A percentile compares a stretch with the other conserved stretches of the same genome.
Evolutionary conservation across 2,113 vertebrate genomes (phyloP).

Genomic region (Mola mola): DNA sequence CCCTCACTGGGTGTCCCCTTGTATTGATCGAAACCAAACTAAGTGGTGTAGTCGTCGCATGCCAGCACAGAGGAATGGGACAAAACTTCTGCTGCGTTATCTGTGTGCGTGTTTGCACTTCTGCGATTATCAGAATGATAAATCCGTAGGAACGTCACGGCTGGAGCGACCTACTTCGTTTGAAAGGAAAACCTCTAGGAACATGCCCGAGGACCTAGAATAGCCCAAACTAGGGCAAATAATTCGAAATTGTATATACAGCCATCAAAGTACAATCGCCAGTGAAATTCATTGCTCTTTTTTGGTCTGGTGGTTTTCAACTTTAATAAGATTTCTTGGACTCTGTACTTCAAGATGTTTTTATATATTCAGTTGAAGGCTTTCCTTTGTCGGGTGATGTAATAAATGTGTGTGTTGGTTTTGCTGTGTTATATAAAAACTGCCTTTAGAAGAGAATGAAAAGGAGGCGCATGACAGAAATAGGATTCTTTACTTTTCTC

Average conservation of each 20-base stretch:
- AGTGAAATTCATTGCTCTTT: neutral
- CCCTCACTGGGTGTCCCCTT: constrained; percentile 67
- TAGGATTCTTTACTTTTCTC: neutral
- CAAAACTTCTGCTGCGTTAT: constrained; percentile 30
- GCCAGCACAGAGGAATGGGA: constrained; percentile 28
- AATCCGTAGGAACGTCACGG: constrained; percentile 18
- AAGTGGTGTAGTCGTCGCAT: constrained; percentile 72
- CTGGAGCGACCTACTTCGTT: constrained; percentile 16
- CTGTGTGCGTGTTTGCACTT: neutral
- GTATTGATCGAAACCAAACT: constrained; percentile 72
- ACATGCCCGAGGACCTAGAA: constrained; percentile 2
- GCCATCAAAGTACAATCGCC: neutral
- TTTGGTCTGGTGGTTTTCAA: neutral
- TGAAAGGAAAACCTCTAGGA: constrained; percentile 1
- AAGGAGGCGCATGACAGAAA: no score
- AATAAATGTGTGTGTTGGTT: constrained; percentile 5
- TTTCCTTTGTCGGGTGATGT: constrained; percentile 24
- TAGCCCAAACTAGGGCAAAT: constrained; percentile 5
- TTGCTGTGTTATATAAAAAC: no score
- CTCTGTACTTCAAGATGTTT: constrained; percentile 8
- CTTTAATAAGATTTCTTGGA: constrained; percentile 2
- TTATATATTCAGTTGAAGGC: constrained; percentile 31
- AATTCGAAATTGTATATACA: neutral
- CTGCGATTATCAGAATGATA: constrained; percentile 9
- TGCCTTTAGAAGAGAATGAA: no score